phyloP scores from a whole-genome alignment of 2,797 vertebrate genomes.

The Xiphophorus birchmanni region DNA sequence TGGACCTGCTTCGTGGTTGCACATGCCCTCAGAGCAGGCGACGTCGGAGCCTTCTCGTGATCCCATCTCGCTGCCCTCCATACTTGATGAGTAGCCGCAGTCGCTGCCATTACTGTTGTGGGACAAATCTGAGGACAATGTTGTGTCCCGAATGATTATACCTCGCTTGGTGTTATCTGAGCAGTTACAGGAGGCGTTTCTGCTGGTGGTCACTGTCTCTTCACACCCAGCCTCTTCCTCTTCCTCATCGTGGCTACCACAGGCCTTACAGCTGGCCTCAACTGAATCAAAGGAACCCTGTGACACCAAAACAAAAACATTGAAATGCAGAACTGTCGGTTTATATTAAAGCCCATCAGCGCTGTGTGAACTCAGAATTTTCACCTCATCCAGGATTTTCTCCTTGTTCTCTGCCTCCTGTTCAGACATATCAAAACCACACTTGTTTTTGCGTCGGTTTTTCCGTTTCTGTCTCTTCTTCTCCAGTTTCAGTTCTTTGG shows the following conservation, averaged over 20 bases:
- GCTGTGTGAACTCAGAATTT: not conserved
- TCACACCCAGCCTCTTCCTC: slow-evolving; percentile 76
- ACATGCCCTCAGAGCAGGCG: slow-evolving; percentile 95
- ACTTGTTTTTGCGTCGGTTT: slow-evolving; percentile 97
- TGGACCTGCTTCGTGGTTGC: slow-evolving; percentile 94
- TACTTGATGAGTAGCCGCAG: slow-evolving; percentile 95
- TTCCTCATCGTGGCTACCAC: slow-evolving; percentile 81
- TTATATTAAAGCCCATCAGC: not conserved
- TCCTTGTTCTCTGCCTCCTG: slow-evolving; percentile 85
- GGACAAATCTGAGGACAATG: slow-evolving; percentile 81
- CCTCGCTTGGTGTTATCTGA: slow-evolving; percentile 87
- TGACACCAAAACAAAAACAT: slow-evolving; percentile 23
- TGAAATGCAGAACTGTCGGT: not conserved
- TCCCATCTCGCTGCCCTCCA: slow-evolving; percentile 93
- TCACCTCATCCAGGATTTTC: slow-evolving; percentile 87
- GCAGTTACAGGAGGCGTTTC: slow-evolving; percentile 87
- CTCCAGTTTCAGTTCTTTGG: slow-evolving; percentile 95
- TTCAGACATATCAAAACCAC: slow-evolving; percentile 86
- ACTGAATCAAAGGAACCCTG: slow-evolving; percentile 86
- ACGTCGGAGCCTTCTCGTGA: slow-evolving; percentile 94
- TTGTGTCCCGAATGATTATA: slow-evolving; percentile 48
- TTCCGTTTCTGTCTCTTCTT: slow-evolving; percentile 97
- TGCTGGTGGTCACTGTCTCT: slow-evolving; percentile 83
- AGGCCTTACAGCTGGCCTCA: slow-evolving; percentile 87
- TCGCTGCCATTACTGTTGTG: slow-evolving; percentile 91